Percentiles rank a stretch among this genome's conserved stretches.
Conservation (phyloP, 2,888 invertebrate species). For the Biston stratarius region DNA sequence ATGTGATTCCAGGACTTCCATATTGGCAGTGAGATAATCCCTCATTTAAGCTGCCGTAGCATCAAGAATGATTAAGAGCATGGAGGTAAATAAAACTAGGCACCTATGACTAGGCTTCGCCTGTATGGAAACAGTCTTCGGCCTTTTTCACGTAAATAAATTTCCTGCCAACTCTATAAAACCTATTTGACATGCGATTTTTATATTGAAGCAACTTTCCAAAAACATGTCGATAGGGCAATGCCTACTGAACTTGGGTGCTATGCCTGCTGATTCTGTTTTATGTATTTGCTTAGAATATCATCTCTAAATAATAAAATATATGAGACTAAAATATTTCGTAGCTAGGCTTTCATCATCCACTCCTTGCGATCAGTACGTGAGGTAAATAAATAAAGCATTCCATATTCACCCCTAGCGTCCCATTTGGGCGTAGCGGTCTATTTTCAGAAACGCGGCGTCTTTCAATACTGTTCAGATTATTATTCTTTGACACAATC, state of each 20-base stretch:
- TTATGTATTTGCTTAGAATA: not conserved
- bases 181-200: not conserved
- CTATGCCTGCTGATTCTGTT: too few relatives aligned
- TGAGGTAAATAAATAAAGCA: slow-evolving; percentile 20
- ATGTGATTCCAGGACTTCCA: too few relatives aligned
- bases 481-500: slow-evolving; percentile 38
- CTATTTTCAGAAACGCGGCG: slow-evolving; percentile 29
- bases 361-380: slow-evolving; percentile 18
- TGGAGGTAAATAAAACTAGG: too few relatives aligned
- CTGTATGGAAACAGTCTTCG: too few relatives aligned
- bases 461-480: slow-evolving; percentile 21
- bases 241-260: too few relatives aligned
- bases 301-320: not conserved
- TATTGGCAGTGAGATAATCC: too few relatives aligned
- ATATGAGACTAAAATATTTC: slow-evolving; percentile 10
- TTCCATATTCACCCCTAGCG: slow-evolving; percentile 19
- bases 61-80: too few relatives aligned
- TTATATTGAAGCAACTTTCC: not conserved
- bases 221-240: not conserved
- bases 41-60: too few relatives aligned
- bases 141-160: not conserved
- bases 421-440: slow-evolving; percentile 10
- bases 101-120: too few relatives aligned
- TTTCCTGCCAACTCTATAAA: not conserved
- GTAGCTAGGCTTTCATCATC: slow-evolving; percentile 14